Evolutionary conservation across 1,140 invertebrate genomes (phyloP), one percentile per base, ranked within the genome.

Genomic region (Acromyrmex charruanus): DNA sequence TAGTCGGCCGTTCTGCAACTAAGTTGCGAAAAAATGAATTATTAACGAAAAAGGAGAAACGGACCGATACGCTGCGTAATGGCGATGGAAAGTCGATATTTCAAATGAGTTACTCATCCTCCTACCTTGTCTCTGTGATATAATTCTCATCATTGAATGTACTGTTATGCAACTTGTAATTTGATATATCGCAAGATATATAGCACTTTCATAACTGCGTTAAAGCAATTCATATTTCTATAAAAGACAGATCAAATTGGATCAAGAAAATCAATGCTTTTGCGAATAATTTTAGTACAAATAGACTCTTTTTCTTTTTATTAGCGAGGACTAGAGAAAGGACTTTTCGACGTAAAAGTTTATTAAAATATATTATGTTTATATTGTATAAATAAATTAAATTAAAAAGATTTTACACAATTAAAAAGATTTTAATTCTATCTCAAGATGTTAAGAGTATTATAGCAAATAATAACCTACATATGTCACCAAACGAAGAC

Each of bases 21-120:
- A 74, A 88, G 82, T 85, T 63, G 82, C 49, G 58, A 77, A 74
- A 72, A 88, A 85, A 89, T 81, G 85, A 90, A 90, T 88, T 88
- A 61, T 69, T 69, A 80, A 86, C 69, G 44, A 72, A 82, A 82
- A 82, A 61, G 21, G 16, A 71, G 31, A 53, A 80, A 72, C 12
- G 65, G 3, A 51, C n/a, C 21, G 72, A 85, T 75, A 65, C 68
- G 39, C 68, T 10, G 18, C 25, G 53, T 59, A 61, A 82, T 21
- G 25, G 25, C 39, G 53, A 72, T 49, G 25, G 80, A 72, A 82
- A 82, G 39, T 82, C 68, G 80, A 82, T 74, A 82, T 28, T 59
- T 39, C n/a, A 58, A 72, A 82, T 72, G 35, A 82, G 68, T 69
- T 49, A 61, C 39, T 51, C 18, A 1, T 21, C 16, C 25, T 69